Percentiles rank a stretch among this genome's conserved stretches.
phyloP scores from a whole-genome alignment of 2,888 invertebrate genomes.

The Agonopterix subpropinquella region DNA sequence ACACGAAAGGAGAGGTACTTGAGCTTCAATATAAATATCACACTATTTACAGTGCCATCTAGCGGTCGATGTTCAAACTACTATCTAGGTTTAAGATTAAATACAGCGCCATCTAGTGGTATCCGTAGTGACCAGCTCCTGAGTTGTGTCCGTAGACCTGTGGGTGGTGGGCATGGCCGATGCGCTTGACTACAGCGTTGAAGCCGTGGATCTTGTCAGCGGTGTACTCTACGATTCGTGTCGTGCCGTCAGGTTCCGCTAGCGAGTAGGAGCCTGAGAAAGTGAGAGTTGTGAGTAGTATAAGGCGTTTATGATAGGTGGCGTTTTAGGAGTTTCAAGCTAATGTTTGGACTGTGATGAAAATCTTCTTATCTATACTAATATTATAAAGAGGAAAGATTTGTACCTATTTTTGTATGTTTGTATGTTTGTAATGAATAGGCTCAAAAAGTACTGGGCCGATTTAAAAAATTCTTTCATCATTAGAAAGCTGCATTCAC shows the following conservation, averaged over 20 bases:
- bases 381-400: too few relatives aligned
- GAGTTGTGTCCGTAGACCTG: slow-evolving; percentile 52
- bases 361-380: too few relatives aligned
- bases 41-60: slow-evolving; percentile 35
- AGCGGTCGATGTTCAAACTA: slow-evolving; percentile 17
- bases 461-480: too few relatives aligned
- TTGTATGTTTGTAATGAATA: too few relatives aligned
- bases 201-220: slow-evolving; percentile 69
- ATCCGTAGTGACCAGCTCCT: slow-evolving; percentile 41
- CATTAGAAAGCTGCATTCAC: too few relatives aligned
- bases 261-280: slow-evolving; percentile 65
- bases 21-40: slow-evolving; percentile 9
- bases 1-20: slow-evolving; percentile 2
- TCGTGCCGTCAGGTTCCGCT: slow-evolving; percentile 68
- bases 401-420: too few relatives aligned
- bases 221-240: slow-evolving; percentile 69
- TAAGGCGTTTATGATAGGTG: slow-evolving; percentile 1
- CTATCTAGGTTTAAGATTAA: slow-evolving; percentile 3
- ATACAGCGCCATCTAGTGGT: slow-evolving; percentile 48
- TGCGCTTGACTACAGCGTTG: slow-evolving; percentile 68
- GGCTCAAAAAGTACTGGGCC: too few relatives aligned
- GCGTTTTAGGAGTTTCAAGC: background rate
- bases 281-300: background rate
- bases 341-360: too few relatives aligned
- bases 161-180: slow-evolving; percentile 65